A percentile compares a stretch with the other conserved stretches of the same genome.
phyloP scores from a whole-genome alignment of 2,888 invertebrate genomes.

The Coremacera marginata region DNA sequence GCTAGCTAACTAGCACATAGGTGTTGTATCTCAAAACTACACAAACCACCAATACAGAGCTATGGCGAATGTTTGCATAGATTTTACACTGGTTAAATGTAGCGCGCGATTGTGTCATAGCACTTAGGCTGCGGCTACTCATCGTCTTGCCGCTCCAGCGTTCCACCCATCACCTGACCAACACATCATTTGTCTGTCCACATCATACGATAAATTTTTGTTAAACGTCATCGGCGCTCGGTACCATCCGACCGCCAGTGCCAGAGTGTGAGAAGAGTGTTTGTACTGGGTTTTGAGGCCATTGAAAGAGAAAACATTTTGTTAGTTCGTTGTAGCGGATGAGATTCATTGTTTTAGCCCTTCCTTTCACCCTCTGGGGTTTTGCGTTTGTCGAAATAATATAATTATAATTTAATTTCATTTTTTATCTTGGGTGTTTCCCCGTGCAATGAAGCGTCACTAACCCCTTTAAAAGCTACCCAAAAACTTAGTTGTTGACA shows the following conservation, averaged over 20 bases:
- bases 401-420: neutral
- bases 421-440: neutral
- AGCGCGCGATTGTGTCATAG: conserved; percentile 21
- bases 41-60: neutral
- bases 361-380: neutral
- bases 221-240: conserved; percentile 24
- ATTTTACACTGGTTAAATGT: conserved; percentile 7
- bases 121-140: neutral
- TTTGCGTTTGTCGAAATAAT: neutral
- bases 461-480: neutral
- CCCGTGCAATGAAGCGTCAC: neutral
- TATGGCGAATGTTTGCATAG: neutral
- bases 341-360: neutral
- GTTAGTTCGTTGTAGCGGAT: neutral
- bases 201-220: conserved; percentile 47
- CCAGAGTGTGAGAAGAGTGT: neutral
- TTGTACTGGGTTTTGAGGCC: conserved; percentile 20
- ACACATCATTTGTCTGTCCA: conserved; percentile 37
- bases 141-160: neutral
- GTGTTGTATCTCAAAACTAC: neutral
- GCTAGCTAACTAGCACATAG: neutral
- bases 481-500: conserved; percentile 35
- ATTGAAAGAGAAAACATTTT: conserved; percentile 21
- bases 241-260: neutral
- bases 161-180: neutral